Evolutionary conservation across 2,113 vertebrate species (phyloP), one percentile per base, ranked within the genome.

Genomic region (Pimephales promelas): DNA sequence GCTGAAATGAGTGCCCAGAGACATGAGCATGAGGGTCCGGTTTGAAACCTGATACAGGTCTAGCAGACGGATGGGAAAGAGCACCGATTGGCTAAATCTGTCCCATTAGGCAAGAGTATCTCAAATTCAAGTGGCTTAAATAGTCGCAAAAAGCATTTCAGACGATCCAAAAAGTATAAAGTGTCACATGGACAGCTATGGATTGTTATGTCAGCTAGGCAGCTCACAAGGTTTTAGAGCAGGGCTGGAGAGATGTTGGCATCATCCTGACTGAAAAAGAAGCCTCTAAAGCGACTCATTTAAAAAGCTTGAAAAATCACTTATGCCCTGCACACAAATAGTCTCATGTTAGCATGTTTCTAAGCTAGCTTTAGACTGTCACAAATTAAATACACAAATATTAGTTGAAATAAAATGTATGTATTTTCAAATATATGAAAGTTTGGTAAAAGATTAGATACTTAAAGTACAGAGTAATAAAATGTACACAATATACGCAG

Each of bases 1-100:
- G 6, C 6, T 79, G 40, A 64, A 62, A 79, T 62, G n/a, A 34
- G 26, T 79, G 61, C 59, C 43, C 43, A 66, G 59, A 79, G 77
- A 79, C 77, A 79, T 59, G 16, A 47, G 77, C 34, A 7, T 47
- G 49, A 14, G 74, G 40, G 57, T 79, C 43, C 59, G 28, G 64
- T 54, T 20, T 54, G 79, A 81, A 81, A 81, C 62, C 22, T 40
- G 64, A 81, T 47, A 40, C 22, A 70, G 62, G 62, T 79, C 47
- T 81, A 47, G 45, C 20, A 54, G 64, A 54, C 59, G 8, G 43
- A 62, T 7, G 10, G 57, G 36, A 47, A 56, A 54, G n/a, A 77
- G 56, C 52, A 40, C 59, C 20, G 43, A 79, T 61, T 79, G 77
- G 77, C 40, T 45, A 64, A 79, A 79, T 64, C 56, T 64, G n/a